Base-by-base conservation (phyloP, 2,888 invertebrate species). In the Eupithecia dodoneata region DNA sequence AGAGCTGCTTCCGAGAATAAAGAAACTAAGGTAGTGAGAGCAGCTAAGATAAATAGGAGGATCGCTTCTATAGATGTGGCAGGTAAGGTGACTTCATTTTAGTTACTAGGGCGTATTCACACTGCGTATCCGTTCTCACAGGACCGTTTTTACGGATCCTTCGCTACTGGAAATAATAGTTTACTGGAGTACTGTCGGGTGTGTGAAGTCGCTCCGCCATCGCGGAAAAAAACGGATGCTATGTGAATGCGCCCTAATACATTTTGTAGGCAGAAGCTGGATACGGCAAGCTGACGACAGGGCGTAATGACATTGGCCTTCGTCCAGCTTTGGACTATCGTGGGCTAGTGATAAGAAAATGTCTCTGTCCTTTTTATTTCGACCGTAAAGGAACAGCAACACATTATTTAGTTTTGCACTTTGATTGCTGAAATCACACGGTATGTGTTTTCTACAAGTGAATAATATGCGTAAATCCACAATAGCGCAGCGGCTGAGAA, bases 1-100 rank as follows among this genome's bases (percentile, higher is more conserved):
- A 85, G 94, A 78, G 92, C 94, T 0, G 89, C 88, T 0, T 95
- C 94, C 0, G 94, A 95, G 80, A 80, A 90, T 0, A 91, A 86
- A 0, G 94, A 95, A 80, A 80, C 90, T 0, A 91, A 86, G 81
- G 59, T 84, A 13, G 88, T 89, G 10, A 90, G 85, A 83, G 85
- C 91, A 3, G 89, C 90, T 2, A 91, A 89, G 80, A 86, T 91
- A 41, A 82, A 84, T 9, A 89, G 93, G 72, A 88, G 94, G 77
- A 80, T 87, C 66, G 77, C 80, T 1, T 94, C 94, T 1, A 88
- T 90, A 0, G 94, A 94, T 81, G 79, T 92, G 42, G 47, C 72
- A 18, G 90, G 94, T 94, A 83, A 87, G 90, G 12, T 2, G 10
- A 4, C 15, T 65, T 2, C 30, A n/a, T 18, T 65, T 42, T 65